Base-by-base conservation (phyloP, 2,797 vertebrate genomes). In the Lerista edwardsae region DNA sequence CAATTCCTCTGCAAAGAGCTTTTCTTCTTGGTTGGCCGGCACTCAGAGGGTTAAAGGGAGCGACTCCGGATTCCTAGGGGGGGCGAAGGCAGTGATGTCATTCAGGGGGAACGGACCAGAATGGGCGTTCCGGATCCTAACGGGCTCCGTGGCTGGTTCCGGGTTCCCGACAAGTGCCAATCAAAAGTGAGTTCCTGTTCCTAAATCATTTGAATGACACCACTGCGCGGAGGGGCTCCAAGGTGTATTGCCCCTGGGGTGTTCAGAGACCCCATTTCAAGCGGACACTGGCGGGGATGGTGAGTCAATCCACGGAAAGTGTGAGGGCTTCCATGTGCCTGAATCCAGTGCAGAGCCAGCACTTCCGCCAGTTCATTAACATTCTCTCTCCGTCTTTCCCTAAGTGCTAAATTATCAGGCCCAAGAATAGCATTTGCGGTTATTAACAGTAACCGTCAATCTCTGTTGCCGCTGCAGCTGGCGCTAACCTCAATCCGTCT, bases 401-500 rank as follows among this genome's bases (percentile, higher is more conserved):
- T 86, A 84, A 84, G 78, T 74, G 81, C 69, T 81, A 90, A 84
- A 88, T 87, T 75, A 89, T 75, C 87, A 67, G 77, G 84, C 31
- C 79, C 86, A n/a, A 73, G 81, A 91, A 87, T 64, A 90, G 85
- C 82, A 23, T 69, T 72, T 69, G 83, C 0, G 6, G 79, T 85
- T 92, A 89, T 87, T 90, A 91, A 88, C 91, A 88, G 86, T 89
- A 89, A 84, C 83, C 68, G 1, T 82, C 89, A 62, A 84, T 84
- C 89, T 85, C 67, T 68, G 90, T 82, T 78, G 80, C 71, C 75
- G 3, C 65, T 23, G 82, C 19, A 34, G 84, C 85, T 75, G 85
- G 31, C 34, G n/a, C 78, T 88, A 81, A 86, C 87, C 88, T 89
- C 76, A 57, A 68, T 79, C 88, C 55, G 72, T 82, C 89, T 44